Conservation (phyloP, 2,113 vertebrate genomes). For the Hipposideros armiger region DNA sequence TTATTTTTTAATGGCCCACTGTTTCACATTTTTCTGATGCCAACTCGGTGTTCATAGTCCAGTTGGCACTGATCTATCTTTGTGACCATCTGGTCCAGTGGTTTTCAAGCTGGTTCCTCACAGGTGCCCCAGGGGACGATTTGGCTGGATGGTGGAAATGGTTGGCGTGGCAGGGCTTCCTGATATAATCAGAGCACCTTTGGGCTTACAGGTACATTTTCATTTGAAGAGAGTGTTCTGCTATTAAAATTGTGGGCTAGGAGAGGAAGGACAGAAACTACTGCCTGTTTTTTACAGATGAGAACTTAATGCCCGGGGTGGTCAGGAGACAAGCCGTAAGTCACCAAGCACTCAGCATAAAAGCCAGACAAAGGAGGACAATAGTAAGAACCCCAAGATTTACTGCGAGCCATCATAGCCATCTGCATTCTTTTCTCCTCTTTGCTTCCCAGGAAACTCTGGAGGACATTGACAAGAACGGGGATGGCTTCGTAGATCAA, state of each 20-base stretch:
- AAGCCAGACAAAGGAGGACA: neutral
- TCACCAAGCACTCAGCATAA: neutral
- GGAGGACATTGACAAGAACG: conserved; percentile 98
- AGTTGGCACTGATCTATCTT: neutral
- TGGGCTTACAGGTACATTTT: neutral
- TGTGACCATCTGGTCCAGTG: neutral
- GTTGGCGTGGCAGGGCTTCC: neutral
- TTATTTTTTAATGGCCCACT: neutral
- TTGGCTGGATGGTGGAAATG: no score
- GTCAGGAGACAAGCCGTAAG: neutral
- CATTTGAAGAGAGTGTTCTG: neutral
- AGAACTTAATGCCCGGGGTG: neutral
- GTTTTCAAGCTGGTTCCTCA: neutral
- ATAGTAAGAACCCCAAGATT: neutral
- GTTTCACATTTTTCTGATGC: neutral
- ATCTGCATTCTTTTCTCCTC: neutral
- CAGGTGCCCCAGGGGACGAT: neutral
- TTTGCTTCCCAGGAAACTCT: conserved; percentile 94
- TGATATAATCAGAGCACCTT: neutral
- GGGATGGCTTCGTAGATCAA: conserved; percentile 96
- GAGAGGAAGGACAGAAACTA: neutral
- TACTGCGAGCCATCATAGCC: fast-evolving
- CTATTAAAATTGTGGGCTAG: neutral
- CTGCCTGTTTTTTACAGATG: neutral
- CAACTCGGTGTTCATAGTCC: neutral